Percentiles rank a stretch among this genome's conserved stretches.
phyloP scores from a whole-genome alignment of 1,140 invertebrate genomes.

The Bathynomus jamesi region DNA sequence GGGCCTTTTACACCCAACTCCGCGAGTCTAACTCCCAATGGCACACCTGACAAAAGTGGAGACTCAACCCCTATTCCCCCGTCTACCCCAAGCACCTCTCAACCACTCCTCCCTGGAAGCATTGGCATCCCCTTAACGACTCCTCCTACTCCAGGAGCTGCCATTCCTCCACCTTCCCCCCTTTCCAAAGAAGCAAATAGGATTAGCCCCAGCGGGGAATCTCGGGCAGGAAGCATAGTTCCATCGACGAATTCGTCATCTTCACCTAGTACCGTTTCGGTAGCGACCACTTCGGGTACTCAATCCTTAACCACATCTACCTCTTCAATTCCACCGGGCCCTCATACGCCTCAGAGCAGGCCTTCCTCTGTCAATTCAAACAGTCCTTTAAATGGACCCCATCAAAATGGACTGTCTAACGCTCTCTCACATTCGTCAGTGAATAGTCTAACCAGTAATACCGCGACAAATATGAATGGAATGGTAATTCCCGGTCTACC shows the following conservation, averaged over 20 bases:
- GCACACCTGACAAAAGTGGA: background rate
- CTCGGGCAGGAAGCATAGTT: background rate
- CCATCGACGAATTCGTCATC: too few species aligned
- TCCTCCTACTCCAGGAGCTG: background rate
- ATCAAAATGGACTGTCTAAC: background rate
- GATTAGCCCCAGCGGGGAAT: background rate
- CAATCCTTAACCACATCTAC: background rate
- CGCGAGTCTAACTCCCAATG: background rate
- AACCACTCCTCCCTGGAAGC: background rate
- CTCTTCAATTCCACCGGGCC: background rate
- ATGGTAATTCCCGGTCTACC: background rate
- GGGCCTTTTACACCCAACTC: background rate
- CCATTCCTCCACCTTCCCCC: background rate
- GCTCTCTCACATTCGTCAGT: background rate
- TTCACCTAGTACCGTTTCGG: background rate
- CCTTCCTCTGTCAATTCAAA: background rate
- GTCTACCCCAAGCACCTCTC: background rate
- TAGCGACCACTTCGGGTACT: background rate
- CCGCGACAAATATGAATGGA: background rate
- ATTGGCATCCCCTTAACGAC: background rate
- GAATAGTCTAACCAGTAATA: background rate
- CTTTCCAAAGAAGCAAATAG: background rate
- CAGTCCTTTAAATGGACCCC: background rate
- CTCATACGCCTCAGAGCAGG: background rate
- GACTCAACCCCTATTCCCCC: background rate